A percentile compares a stretch with the other conserved stretches of the same genome.
Evolutionary conservation across 2,113 vertebrate species (phyloP).

Genomic region (Symphodus melops): DNA sequence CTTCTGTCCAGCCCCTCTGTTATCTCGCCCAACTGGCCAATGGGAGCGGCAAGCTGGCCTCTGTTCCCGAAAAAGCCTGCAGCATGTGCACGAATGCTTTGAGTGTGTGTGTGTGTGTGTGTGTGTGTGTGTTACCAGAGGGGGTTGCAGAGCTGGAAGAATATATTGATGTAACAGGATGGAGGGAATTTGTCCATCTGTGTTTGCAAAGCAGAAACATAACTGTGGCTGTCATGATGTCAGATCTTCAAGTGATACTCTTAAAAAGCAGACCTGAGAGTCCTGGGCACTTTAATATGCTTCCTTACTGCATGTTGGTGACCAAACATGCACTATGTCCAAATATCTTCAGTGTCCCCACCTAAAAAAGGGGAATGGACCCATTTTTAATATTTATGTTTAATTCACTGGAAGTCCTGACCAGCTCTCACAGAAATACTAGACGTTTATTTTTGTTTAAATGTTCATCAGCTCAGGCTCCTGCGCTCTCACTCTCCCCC

Average conservation of each 20-base stretch:
- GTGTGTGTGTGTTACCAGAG: constrained; percentile 13
- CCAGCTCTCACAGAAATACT: background rate
- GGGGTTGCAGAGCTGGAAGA: background rate
- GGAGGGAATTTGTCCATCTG: background rate
- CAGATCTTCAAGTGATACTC: no score
- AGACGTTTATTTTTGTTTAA: background rate
- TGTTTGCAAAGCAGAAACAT: background rate
- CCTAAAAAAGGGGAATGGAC: no score
- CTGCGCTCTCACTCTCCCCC: constrained; percentile 19
- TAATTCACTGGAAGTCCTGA: no score
- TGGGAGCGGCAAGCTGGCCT: constrained; percentile 63
- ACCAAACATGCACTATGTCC: no score
- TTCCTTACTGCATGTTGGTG: no score
- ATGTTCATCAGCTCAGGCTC: background rate
- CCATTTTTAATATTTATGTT: no score
- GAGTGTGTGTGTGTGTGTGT: constrained; percentile 5
- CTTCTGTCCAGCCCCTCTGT: constrained; percentile 27
- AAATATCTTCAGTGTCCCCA: no score
- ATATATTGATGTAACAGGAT: constrained; percentile 15
- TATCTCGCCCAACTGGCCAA: constrained; percentile 54
- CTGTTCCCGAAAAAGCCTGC: constrained; percentile 47
- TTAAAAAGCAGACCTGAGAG: no score
- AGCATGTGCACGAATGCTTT: constrained; percentile 17
- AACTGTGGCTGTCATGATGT: no score
- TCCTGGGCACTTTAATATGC: no score